Evolutionary conservation across 1,140 invertebrate species (phyloP).

Genomic region (Apis mellifera): Amel_HAv3.1 CM009939.2:10122001-10122500

Average conservation of each 20-base stretch:
- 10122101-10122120: conserved; percentile 5
- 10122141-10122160: conserved; percentile 15
- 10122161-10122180: conserved; percentile 32
- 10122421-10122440: not conserved
- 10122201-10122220: conserved; percentile 36
- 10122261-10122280: conserved; percentile 39
- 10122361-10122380: conserved; percentile 88
- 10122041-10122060: conserved; percentile 72
- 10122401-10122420: conserved; percentile 74
- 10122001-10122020: conserved; percentile 61
- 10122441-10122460: too few species aligned
- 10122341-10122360: conserved; percentile 85
- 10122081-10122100: not conserved
- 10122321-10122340: conserved; percentile 79
- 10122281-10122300: conserved; percentile 56
- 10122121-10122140: conserved; percentile 31
- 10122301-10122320: conserved; percentile 60
- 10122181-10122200: conserved; percentile 23
- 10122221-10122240: conserved; percentile 38
- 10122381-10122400: conserved; percentile 88
- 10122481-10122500: not conserved
- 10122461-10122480: not conserved
- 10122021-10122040: conserved; percentile 61
- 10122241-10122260: conserved; percentile 63
- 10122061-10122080: conserved; percentile 51